Base-by-base conservation (phyloP, 2,113 vertebrate species). In the Entelurus aequoreus region DNA sequence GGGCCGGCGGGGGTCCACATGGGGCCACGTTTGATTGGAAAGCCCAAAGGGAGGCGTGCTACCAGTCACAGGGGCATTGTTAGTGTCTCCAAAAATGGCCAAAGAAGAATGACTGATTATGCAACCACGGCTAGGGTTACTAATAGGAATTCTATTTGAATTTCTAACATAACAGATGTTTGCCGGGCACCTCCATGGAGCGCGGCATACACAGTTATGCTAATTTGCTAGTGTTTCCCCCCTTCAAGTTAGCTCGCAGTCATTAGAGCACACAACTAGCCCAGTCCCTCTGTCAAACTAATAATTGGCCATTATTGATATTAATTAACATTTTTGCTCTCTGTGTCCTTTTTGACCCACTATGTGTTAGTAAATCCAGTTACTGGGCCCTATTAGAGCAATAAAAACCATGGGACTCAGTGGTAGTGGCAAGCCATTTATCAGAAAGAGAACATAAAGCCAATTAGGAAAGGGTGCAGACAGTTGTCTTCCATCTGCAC, bases 301-400 rank as follows among this genome's bases (percentile, higher is more conserved):
- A 98, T 98, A 99, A 99, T 98, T 95, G 94, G 93, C 94, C 93
- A 97, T 99, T 97, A 99, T 98, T 98, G 97, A 98, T 98, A 99
- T 98, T 98, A 99, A 98, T 99, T 99, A 98, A 96, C 94, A 94
- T 95, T 97, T 98, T 93, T 93, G 92, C 94, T 95, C 95, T 91
- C 94, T 91, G 88, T 91, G 89, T 94, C 80, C 3, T 86, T 94
- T 86, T 88, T 98, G 96, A 98, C 96, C 95, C 84, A 81, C 86
- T 95, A 94, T 95, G 93, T 94, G 94, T 94, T 96, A 92, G 95
- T 98, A 97, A 91, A 95, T 93, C 93, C 94, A 94, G 95, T 95
- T 94, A 94, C 90, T 87, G 88, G 90, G 93, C 88, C 93, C 93
- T 94, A 96, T 97, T 98, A 98, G 94, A 92, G 92, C 92, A 92